phyloP scores from a whole-genome alignment of 64 coral and sea anemone genomes.

The Platygyra sinensis region DNA sequence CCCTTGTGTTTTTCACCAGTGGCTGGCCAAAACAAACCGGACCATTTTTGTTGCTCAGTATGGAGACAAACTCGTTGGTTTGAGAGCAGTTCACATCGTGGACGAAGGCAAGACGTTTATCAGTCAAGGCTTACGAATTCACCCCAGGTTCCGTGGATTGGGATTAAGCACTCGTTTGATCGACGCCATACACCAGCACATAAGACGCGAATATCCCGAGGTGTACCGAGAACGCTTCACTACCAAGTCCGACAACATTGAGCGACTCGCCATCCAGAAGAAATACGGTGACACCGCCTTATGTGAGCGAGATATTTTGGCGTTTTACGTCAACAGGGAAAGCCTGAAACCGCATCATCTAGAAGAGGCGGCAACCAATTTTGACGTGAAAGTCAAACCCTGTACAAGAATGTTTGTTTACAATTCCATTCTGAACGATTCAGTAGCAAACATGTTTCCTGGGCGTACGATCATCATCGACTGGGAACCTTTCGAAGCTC shows the following conservation, averaged over 20 bases:
- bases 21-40: constrained; percentile 60
- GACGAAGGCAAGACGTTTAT: constrained; percentile 90
- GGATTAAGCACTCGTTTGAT: constrained; percentile 82
- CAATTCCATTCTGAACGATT: constrained; percentile 59
- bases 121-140: constrained; percentile 86
- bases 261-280: constrained; percentile 88
- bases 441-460: constrained; percentile 84
- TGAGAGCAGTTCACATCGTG: constrained; percentile 82
- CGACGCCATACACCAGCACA: constrained; percentile 73
- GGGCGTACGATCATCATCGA: constrained; percentile 76
- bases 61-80: constrained; percentile 67
- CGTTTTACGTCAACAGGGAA: constrained; percentile 74
- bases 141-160: constrained; percentile 74
- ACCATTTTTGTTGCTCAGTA: constrained; percentile 79
- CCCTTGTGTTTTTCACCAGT: constrained; percentile 78
- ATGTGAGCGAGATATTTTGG: constrained; percentile 79
- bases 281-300: constrained; percentile 84
- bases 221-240: constrained; percentile 88
- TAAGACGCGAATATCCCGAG: constrained; percentile 63
- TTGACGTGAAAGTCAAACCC: constrained; percentile 56
- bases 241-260: constrained; percentile 92
- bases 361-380: not conserved
- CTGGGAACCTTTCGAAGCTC: constrained; percentile 87
- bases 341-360: constrained; percentile 4
- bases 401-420: constrained; percentile 59